These are phyloP conservation scores for Lasius fuliginosus DNA, from an alignment of 2,888 invertebrate species.

Conservation along the genomic window DNA sequence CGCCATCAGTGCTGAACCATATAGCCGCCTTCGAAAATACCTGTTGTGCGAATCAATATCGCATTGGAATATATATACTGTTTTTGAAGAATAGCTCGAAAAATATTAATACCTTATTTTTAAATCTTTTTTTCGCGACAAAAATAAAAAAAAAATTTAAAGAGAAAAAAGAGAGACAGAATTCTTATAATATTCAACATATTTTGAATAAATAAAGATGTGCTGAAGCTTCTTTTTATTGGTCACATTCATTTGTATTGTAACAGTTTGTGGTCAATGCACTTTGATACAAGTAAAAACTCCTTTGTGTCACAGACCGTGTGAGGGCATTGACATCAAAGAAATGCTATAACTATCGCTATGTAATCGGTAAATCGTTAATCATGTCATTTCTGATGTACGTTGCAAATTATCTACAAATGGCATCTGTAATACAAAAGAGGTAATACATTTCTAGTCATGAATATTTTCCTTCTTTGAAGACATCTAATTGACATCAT, in stretches of 20 bases:
- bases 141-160: neutral
- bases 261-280: conserved; percentile 1
- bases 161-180: neutral
- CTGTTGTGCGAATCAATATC: conserved; percentile 80
- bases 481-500: conserved; percentile 3
- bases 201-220: conserved; percentile 12
- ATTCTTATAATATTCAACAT: neutral
- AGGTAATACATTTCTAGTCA: conserved; percentile 19
- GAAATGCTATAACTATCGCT: conserved; percentile 16
- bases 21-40: conserved; percentile 90
- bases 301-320: neutral
- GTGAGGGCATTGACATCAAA: conserved; percentile 41
- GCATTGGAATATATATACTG: neutral
- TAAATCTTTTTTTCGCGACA: neutral
- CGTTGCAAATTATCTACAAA: conserved; percentile 13
- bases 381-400: conserved; percentile 41
- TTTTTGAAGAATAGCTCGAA: neutral
- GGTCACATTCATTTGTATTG: conserved; percentile 20
- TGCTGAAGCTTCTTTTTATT: conserved; percentile 20
- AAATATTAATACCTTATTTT: neutral
- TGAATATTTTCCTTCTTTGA: conserved; percentile 7
- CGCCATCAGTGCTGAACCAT: conserved; percentile 87
- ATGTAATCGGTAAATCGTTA: conserved; percentile 42
- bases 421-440: conserved; percentile 20
- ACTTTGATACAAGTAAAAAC: conserved; percentile 41